A percentile compares a stretch with the other conserved stretches of the same genome.
Evolutionary conservation across 2,113 vertebrate genomes (phyloP).

Genomic region (Aegithalos caudatus): DNA sequence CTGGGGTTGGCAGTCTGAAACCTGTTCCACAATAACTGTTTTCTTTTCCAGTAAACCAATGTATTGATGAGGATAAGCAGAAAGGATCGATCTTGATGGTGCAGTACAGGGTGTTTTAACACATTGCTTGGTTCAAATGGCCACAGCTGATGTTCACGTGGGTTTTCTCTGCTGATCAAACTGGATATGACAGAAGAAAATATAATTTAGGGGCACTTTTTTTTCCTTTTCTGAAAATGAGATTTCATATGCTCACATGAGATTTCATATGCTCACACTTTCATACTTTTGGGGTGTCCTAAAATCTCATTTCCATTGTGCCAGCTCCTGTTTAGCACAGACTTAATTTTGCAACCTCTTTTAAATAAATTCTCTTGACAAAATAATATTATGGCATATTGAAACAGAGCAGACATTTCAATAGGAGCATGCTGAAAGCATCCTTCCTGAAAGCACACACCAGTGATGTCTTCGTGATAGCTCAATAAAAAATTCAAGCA

Average conservation of each 20-base stretch:
- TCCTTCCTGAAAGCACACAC: conserved; percentile 32
- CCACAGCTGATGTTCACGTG: not conserved
- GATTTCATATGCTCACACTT: not conserved
- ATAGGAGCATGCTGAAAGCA: conserved; percentile 3
- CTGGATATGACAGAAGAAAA: conserved; percentile 27
- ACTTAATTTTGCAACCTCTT: conserved; percentile 24
- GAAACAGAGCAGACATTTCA: conserved; percentile 60
- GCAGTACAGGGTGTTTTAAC: conserved; percentile 34
- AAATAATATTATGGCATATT: conserved; percentile 24
- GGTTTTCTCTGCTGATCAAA: conserved; percentile 40
- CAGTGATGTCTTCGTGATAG: not conserved
- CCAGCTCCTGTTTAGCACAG: conserved; percentile 10
- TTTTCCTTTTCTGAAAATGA: conserved; percentile 11
- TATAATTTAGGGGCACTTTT: not conserved
- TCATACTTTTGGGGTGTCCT: not conserved
- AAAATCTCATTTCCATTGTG: conserved; percentile 28
- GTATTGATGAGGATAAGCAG: conserved; percentile 48
- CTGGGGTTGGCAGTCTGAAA: conserved; percentile 21
- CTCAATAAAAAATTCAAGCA: conserved; percentile 41
- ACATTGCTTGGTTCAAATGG: conserved; percentile 13
- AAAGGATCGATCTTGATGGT: conserved; percentile 34
- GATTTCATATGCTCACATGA: not conserved
- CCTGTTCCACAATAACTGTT: not conserved
- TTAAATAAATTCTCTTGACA: conserved; percentile 28
- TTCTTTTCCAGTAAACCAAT: conserved; percentile 25